These are phyloP conservation scores for Cheilosia pagana DNA, from an alignment of 2,888 invertebrate genomes.

Conservation along the genomic window DNA sequence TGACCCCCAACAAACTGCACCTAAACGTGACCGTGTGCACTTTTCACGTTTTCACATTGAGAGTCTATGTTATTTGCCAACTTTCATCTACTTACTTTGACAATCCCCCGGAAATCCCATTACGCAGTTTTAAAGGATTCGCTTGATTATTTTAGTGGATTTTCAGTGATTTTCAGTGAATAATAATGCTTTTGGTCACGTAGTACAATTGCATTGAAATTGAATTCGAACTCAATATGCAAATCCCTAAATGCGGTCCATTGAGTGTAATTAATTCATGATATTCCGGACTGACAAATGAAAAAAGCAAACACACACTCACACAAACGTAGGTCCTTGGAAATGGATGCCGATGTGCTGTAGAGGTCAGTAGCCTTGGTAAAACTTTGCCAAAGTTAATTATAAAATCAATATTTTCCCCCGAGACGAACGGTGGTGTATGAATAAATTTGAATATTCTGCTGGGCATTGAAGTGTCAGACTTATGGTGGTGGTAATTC, in stretches of 20 bases:
- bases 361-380: constrained; percentile 6
- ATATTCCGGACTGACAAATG: neutral
- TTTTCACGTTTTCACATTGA: too few relatives aligned
- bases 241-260: constrained; percentile 20
- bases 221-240: constrained; percentile 13
- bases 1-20: too few relatives aligned
- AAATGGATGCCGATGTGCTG: neutral
- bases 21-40: too few relatives aligned
- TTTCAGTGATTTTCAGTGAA: neutral
- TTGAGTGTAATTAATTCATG: constrained; percentile 23
- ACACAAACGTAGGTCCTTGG: neutral
- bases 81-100: constrained; percentile 12
- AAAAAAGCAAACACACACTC: too few relatives aligned
- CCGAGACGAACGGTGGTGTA: neutral
- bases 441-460: constrained; percentile 20
- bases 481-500: neutral
- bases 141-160: constrained; percentile 28
- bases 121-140: constrained; percentile 32
- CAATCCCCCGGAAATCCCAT: constrained; percentile 9
- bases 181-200: neutral
- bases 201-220: constrained; percentile 19
- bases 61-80: neutral
- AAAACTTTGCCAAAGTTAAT: constrained; percentile 5
- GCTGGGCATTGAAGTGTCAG: neutral
- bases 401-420: constrained; percentile 35